Base-by-base conservation (phyloP, 92 coral and sea anemone species). In the Palythoa heliodiscus region DNA sequence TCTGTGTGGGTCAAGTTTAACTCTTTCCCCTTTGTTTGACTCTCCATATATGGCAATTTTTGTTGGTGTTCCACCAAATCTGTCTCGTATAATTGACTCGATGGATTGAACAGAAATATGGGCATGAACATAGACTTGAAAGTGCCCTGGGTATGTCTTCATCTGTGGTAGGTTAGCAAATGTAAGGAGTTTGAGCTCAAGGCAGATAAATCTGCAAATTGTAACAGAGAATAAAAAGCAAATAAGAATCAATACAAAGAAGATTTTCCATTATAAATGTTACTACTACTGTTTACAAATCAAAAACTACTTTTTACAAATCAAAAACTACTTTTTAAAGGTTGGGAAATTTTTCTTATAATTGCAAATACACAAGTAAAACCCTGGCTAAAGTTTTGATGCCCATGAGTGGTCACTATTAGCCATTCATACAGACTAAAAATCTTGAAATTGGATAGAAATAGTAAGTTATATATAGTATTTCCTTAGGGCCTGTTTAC, bases 141-240 rank as follows among this genome's bases (percentile, higher is more conserved):
- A 96, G 80, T 96, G 97, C 25, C 98, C 98, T 3, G 98, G 96
- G 63, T 96, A 94, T 15, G 87, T 90, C 83, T 96, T 96, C 74
- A 96, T 64, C 71, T 93, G 97, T 38, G 97, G 97, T 76, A 93
- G 89, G 85, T 92, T 92, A 14, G 98, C 98, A 83, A 96, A 96
- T 35, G 98, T 91, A 7, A 91, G 39, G 53, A 96, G 96, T 61
- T 95, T 91, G 11, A 96, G 86, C 75, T 96, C 98, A 61, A 94
- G 89, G 81, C 89, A 87, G 39, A 96, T 94, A 72, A 92, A 96
- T 89, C 98, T 96, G 89, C 5, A 87, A 60, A 47, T 71, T 9
- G 4, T 14, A 39, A 8, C 1, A 29, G 35, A 84, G 7, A 72
- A 13, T 43, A 43, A 43, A 43, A 43, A 43, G 9, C 50, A 43